These are phyloP conservation scores for Lottia gigantea DNA, from an alignment of 2,888 invertebrate species.

Conservation along the genomic window DNA sequence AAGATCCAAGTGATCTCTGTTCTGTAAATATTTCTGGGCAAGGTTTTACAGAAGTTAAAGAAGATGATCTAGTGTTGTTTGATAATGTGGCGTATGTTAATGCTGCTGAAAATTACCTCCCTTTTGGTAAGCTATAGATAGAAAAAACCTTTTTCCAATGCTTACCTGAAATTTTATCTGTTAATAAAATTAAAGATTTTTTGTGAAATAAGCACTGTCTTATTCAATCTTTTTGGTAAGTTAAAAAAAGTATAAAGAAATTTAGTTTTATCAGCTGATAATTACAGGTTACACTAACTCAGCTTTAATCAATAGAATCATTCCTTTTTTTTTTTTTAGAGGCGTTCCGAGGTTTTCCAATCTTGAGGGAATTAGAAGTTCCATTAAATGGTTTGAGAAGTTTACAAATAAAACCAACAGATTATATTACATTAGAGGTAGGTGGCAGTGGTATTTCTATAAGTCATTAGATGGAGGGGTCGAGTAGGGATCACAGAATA, in stretches of 20 bases:
- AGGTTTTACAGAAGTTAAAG: constrained; percentile 60
- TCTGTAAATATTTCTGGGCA: constrained; percentile 63
- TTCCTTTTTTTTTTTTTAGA: constrained; percentile 44
- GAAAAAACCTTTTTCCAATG: too few species aligned
- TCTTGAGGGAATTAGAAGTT: constrained; percentile 62
- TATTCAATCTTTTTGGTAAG: too few species aligned
- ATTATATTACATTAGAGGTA: constrained; percentile 64
- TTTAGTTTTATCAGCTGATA: too few species aligned
- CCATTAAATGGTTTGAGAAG: constrained; percentile 64
- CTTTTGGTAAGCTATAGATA: constrained; percentile 53
- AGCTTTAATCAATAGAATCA: too few species aligned
- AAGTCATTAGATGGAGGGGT: too few species aligned
- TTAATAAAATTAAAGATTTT: too few species aligned
- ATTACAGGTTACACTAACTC: too few species aligned
- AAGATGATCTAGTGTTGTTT: constrained; percentile 66
- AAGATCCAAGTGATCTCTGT: constrained; percentile 66
- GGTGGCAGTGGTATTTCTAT: too few species aligned
- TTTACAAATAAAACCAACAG: constrained; percentile 51
- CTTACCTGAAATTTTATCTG: too few species aligned
- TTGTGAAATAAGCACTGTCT: too few species aligned
- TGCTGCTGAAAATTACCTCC: constrained; percentile 66
- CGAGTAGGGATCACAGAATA: too few species aligned
- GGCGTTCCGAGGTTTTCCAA: constrained; percentile 60
- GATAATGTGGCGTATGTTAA: constrained; percentile 67
- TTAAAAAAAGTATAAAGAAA: too few species aligned